Conservation (phyloP, 2,113 vertebrate species). For the Pseudorectes ferrugineus region DNA sequence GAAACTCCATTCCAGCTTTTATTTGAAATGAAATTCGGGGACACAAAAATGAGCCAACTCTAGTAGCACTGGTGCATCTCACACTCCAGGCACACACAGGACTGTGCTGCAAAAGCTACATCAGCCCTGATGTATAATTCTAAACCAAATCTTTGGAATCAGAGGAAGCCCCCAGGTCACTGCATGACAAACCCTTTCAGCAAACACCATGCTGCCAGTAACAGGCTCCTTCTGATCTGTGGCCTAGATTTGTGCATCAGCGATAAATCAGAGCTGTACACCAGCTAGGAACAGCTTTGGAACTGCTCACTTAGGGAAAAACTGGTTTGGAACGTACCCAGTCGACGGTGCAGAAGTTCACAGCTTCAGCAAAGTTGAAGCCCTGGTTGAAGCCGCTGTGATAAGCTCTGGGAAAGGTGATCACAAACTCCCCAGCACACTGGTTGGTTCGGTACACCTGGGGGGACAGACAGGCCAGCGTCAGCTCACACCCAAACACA, state of each 20-base stretch:
- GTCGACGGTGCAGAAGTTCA: slow-evolving; percentile 98
- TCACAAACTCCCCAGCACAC: slow-evolving; percentile 96
- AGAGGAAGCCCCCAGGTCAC: not conserved
- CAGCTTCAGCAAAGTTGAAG: slow-evolving; percentile 98
- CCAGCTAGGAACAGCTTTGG: not conserved
- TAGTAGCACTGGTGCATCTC: not conserved
- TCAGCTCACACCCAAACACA: not conserved
- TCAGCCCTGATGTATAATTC: not conserved
- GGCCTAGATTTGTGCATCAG: not conserved
- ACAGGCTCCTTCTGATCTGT: not conserved
- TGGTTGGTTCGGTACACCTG: slow-evolving; percentile 98
- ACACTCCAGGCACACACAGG: rapidly evolving
- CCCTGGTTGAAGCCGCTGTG: slow-evolving; percentile 99
- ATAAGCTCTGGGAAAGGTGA: slow-evolving; percentile 96
- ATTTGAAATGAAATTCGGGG: not conserved
- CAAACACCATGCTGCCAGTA: not conserved
- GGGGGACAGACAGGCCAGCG: not conserved
- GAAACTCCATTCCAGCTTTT: not conserved
- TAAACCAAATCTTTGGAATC: not conserved
- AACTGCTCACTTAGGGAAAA: not conserved
- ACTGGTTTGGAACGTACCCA: slow-evolving; percentile 78
- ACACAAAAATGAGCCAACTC: not conserved
- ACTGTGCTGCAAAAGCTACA: not conserved
- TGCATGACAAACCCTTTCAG: not conserved
- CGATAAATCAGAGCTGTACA: not conserved